phyloP scores from a whole-genome alignment of 2,888 invertebrate species.

The Meghimatium bilineatum region DNA sequence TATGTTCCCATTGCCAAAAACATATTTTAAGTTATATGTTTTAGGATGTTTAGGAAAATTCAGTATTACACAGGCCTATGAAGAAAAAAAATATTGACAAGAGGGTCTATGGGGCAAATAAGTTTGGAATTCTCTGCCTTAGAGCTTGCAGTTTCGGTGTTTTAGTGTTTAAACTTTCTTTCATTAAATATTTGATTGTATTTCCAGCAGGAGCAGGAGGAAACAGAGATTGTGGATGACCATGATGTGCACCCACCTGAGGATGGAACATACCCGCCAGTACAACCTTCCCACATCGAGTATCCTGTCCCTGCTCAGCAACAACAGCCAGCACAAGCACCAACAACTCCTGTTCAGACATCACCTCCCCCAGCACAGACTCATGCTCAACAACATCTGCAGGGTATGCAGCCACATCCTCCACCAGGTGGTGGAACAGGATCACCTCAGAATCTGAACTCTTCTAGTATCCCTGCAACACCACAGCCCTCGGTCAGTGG shows the following conservation, averaged over 20 bases:
- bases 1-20: too few relatives aligned
- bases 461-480: background rate
- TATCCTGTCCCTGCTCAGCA: slow-evolving; percentile 26
- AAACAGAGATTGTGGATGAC: slow-evolving; percentile 50
- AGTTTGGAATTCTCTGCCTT: too few relatives aligned
- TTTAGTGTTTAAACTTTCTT: too few relatives aligned
- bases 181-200: background rate
- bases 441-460: slow-evolving; percentile 25
- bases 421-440: background rate
- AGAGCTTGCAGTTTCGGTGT: too few relatives aligned
- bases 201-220: slow-evolving; percentile 51
- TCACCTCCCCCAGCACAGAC: slow-evolving; percentile 14
- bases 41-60: too few relatives aligned
- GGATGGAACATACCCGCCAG: slow-evolving; percentile 36
- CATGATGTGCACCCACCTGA: slow-evolving; percentile 46
- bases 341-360: slow-evolving; percentile 27
- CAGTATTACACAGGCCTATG: too few relatives aligned
- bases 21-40: too few relatives aligned
- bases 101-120: too few relatives aligned
- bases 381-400: slow-evolving; percentile 8
- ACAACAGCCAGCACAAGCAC: background rate
- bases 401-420: background rate
- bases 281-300: slow-evolving; percentile 36
- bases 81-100: too few relatives aligned
- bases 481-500: background rate